phyloP scores from a whole-genome alignment of 2,113 vertebrate genomes.

The human region DNA sequence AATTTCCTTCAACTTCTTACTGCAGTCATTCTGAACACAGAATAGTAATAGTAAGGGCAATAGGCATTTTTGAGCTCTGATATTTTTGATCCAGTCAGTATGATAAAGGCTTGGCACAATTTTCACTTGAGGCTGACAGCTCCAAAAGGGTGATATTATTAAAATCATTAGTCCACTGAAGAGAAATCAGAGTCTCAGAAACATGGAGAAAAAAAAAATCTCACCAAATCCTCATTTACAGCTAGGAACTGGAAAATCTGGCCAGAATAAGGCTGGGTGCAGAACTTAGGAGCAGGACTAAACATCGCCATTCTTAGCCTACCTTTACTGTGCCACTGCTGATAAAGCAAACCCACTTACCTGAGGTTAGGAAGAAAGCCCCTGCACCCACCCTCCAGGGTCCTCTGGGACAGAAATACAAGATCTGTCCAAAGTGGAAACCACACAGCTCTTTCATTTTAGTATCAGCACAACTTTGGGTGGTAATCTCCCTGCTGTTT shows the following conservation, averaged over 20 bases:
- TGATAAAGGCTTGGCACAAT: neutral
- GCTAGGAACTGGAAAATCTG: no score
- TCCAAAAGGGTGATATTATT: rapidly evolving
- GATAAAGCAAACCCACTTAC: neutral
- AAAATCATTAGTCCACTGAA: neutral
- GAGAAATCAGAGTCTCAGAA: neutral
- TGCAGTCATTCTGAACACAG: neutral
- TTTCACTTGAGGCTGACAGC: neutral
- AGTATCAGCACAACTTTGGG: neutral
- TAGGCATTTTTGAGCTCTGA: neutral
- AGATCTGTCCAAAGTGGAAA: neutral
- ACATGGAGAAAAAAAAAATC: neutral
- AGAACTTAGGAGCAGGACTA: neutral
- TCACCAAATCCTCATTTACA: neutral
- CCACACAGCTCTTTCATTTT: rapidly evolving
- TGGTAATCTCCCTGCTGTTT: neutral
- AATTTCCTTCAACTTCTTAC: neutral
- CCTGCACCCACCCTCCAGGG: no score
- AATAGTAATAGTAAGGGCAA: neutral
- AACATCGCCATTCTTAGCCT: neutral
- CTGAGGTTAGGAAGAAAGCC: no score
- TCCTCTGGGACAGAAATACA: neutral
- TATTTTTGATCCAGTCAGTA: neutral
- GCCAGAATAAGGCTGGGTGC: neutral
- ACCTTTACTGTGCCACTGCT: rapidly evolving